Percentiles rank a stretch among this genome's conserved stretches.
phyloP scores from a whole-genome alignment of 37 sponge, comb jelly and placozoan species.

The Eunapius fragilis region DNA sequence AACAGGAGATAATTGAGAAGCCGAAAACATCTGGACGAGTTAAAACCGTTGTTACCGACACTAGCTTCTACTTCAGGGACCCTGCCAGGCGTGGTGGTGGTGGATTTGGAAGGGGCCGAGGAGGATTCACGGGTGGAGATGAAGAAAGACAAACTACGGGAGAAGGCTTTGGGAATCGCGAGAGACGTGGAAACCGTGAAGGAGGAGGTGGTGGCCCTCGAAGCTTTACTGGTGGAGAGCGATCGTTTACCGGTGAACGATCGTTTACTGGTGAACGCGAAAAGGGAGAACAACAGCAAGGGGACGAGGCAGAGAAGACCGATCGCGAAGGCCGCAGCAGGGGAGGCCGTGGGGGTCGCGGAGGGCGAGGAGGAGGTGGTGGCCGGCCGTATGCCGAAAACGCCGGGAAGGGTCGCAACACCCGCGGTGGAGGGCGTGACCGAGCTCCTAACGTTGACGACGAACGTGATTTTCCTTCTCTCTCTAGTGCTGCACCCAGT shows the following conservation, averaged over 20 bases:
- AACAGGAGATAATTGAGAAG: constrained; percentile 80
- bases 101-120: constrained; percentile 14
- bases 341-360: neutral
- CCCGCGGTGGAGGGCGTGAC: constrained; percentile 23
- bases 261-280: constrained; percentile 2
- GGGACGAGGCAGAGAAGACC: neutral
- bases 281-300: neutral
- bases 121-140: constrained; percentile 17
- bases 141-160: neutral
- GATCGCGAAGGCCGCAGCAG: neutral
- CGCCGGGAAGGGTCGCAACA: neutral
- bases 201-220: constrained; percentile 15
- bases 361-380: neutral
- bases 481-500: constrained; percentile 15
- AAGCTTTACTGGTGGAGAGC: neutral
- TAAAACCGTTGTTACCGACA: constrained; percentile 30
- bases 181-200: constrained; percentile 12
- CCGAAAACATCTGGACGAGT: constrained; percentile 75
- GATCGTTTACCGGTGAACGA: neutral
- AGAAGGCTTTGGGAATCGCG: neutral
- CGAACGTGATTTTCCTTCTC: constrained; percentile 69
- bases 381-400: neutral
- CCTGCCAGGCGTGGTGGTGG: constrained; percentile 46
- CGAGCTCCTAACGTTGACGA: constrained; percentile 72
- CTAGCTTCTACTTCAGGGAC: constrained; percentile 65